Evolutionary conservation across 2,888 invertebrate species (phyloP), one percentile per base, ranked within the genome.

Genomic region (Agriopis aurantiaria): DNA sequence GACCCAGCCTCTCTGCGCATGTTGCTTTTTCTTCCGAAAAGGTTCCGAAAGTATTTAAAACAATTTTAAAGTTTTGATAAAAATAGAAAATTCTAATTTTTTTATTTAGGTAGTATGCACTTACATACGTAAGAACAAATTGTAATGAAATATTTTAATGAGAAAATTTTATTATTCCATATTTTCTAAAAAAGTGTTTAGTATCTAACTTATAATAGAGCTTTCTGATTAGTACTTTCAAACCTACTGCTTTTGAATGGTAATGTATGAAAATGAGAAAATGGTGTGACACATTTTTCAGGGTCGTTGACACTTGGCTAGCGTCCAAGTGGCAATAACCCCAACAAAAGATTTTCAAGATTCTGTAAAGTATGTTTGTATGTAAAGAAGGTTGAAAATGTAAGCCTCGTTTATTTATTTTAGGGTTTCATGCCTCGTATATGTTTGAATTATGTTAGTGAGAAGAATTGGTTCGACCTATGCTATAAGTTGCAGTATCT

Each of bases 211-310:
- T 53, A 48, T 58, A 51, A 61, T 61, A 49, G 62, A 61, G 49
- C 46, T 69, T 65, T 60, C 46, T 49, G 7, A 46, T 12, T 23
- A 62, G 52, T 51, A 49, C 41, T 51, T 61, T 43, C 60, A 52
- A 12, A 52, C 57, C 46, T 55, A 62, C 66, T 65, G 17, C 45
- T 66, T 63, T 71, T 17, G 59, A 69, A 71, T 71, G 59, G 63
- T 71, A 63, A 66, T 63, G 14, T 59, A 67, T 71, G 70, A 46
- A 55, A 71, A 67, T 71, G 66, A 66, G 66, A 60, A 57, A 63
- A 63, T 63, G 23, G 63, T 64, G 63, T 66, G 63, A 71, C 66
- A 71, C 59, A 71, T 67, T 66, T 17, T 63, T 55, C 4, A 17
- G 40, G 70, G 66, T 71, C 59, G 59, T 59, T 55, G 66, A 58